Evolutionary conservation across 2,113 vertebrate genomes (phyloP).

Genomic region (Takifugu bimaculatus): DNA sequence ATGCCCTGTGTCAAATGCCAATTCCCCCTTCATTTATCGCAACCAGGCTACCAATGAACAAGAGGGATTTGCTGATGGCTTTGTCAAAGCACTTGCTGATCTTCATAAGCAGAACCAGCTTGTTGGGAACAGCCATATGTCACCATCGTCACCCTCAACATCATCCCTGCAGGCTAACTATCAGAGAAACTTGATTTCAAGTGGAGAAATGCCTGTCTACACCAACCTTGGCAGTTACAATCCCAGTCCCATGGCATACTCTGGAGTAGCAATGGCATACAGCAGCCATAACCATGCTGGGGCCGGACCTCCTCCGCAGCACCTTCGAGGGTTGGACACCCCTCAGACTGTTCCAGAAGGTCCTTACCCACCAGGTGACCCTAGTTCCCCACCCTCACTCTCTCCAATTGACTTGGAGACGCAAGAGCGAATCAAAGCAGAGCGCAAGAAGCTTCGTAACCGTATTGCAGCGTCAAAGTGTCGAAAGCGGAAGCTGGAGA

Average conservation of each 20-base stretch:
- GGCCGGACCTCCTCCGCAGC: constrained; percentile 36
- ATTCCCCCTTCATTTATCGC: constrained; percentile 82
- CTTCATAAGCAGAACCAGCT: constrained; percentile 94
- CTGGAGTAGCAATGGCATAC: constrained; percentile 58
- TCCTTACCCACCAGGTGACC: constrained; percentile 63
- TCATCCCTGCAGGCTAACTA: constrained; percentile 50
- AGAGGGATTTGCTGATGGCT: constrained; percentile 89
- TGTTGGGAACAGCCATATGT: constrained; percentile 49
- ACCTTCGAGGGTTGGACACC: constrained; percentile 75
- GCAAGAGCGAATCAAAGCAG: constrained; percentile 91
- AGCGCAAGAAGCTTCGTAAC: constrained; percentile 90
- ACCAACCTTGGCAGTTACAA: constrained; percentile 75
- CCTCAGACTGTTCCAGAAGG: constrained; percentile 94
- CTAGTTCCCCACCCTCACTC: constrained; percentile 79
- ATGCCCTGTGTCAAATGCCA: constrained; percentile 49
- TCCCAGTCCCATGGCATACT: constrained; percentile 32
- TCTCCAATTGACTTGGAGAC: constrained; percentile 92
- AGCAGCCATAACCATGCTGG: constrained; percentile 36
- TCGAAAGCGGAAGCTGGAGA: constrained; percentile 90
- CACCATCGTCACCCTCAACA: constrained; percentile 43
- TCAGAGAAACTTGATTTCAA: constrained; percentile 55
- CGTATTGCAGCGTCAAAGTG: constrained; percentile 94
- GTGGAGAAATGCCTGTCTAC: constrained; percentile 79
- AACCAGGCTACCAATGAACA: constrained; percentile 86
- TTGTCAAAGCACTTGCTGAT: constrained; percentile 90